Percentiles rank a stretch among this genome's conserved stretches.
phyloP scores from a whole-genome alignment of 2,113 vertebrate genomes.

The Limanda limanda region DNA sequence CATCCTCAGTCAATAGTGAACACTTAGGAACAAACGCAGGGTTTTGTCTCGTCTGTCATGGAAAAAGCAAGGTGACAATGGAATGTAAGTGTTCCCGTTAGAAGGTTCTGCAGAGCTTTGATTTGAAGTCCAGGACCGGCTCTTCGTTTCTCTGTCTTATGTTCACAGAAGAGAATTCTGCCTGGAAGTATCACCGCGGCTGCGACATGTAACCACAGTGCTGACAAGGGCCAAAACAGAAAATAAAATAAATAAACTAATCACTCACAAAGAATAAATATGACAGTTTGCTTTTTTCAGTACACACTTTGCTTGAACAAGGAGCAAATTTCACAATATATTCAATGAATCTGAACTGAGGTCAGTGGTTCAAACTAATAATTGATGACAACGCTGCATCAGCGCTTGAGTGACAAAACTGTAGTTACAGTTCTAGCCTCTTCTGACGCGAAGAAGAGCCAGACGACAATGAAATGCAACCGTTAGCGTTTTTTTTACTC shows the following conservation, averaged over 20 bases:
- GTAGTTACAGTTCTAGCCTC: not conserved
- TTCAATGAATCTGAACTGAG: too few species aligned
- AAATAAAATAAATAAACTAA: too few species aligned
- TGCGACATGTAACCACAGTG: not conserved
- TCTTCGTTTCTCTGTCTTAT: not conserved
- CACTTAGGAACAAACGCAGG: not conserved
- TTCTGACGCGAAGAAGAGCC: not conserved
- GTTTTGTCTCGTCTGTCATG: not conserved
- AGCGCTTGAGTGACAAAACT: too few species aligned
- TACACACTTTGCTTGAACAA: too few species aligned
- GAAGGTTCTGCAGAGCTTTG: slow-evolving; percentile 6
- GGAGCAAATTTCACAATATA: not conserved
- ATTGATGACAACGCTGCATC: too few species aligned
- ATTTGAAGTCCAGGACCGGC: not conserved
- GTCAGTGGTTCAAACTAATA: too few species aligned
- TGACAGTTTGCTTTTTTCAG: too few species aligned
- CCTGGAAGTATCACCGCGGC: not conserved
- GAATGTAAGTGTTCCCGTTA: not conserved
- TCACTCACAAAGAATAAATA: too few species aligned
- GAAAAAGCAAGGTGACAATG: not conserved
- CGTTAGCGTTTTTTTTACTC: not conserved
- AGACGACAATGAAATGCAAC: not conserved
- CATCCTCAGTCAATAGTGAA: not conserved
- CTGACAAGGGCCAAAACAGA: too few species aligned
- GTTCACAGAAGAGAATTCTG: not conserved